phyloP scores from a whole-genome alignment of 2,113 vertebrate species.

The Cariama cristata region DNA sequence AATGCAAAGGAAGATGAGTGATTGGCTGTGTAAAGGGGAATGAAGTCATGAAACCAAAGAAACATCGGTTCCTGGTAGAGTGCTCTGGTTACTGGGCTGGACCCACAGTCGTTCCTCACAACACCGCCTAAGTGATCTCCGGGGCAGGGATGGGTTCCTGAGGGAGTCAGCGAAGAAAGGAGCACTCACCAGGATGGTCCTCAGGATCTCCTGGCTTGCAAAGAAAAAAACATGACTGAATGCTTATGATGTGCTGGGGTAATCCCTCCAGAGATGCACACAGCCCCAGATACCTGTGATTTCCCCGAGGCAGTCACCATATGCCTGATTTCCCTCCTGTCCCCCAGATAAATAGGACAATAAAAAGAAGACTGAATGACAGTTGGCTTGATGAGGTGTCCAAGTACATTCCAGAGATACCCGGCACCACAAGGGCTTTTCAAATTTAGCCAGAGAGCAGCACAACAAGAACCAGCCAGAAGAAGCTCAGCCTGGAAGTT shows the following conservation, averaged over 20 bases:
- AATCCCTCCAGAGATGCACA: not conserved
- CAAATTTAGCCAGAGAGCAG: not conserved
- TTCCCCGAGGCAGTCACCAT: not conserved
- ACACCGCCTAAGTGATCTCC: not conserved
- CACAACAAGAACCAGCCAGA: conserved; percentile 2
- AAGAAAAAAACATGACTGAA: not conserved
- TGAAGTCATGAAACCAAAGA: not conserved
- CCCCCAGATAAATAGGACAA: not conserved
- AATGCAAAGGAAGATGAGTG: not conserved
- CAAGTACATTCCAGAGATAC: conserved; percentile 28
- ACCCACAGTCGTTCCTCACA: not conserved
- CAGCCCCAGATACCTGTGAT: not conserved
- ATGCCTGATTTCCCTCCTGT: not conserved
- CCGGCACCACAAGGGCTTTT: not conserved
- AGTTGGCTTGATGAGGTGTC: not conserved
- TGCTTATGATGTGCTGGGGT: not conserved
- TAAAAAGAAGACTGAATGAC: not conserved
- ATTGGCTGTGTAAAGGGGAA: not conserved
- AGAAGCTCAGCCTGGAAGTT: conserved; percentile 34
- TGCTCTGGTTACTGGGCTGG: not conserved
- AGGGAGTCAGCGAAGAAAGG: not conserved
- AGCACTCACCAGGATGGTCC: not conserved
- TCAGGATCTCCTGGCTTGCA: not conserved
- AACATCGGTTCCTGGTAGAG: not conserved
- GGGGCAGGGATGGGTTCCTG: not conserved